Base-by-base conservation (phyloP, 1,140 invertebrate genomes). In the Microplitis demolitor region DNA sequence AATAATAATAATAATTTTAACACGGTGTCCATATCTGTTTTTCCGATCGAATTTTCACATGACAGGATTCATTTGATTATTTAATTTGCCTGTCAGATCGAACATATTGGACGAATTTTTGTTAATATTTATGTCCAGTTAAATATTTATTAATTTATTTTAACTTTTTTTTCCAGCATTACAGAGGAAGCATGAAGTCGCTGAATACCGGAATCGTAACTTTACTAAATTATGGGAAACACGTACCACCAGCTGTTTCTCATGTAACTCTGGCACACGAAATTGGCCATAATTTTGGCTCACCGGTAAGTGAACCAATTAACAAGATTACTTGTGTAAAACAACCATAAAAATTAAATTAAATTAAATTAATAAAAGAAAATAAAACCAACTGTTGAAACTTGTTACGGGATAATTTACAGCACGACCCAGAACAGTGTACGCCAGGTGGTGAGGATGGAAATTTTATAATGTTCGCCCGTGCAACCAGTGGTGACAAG, bases 261-360 rank as follows among this genome's bases (percentile, higher is more conserved):
- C 97, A 99, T 86, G 96, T 99, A 61, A 99, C 98, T 8, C 90
- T 99, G 72, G 98, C 98, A 14, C 98, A 99, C 87, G 98, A 99
- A 90, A 98, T 99, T 80, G 98, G 98, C 50, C 98, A 99, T 86
- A 99, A 99, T 88, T 99, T 99, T 85, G 98, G 98, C 71, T 98
- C 97, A 24, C 96, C 96, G 79, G 95, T 97, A 88, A 90, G 89
- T 45, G 45, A 66, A 66, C 16, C n/a, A 66, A 66, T 35, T 66
- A 66, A 51, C 16, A 51, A 66, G 14, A 24, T n/a, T 34, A 50
- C 37, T 64, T 37, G 33, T 54, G 51, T 67, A 39, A 54, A 54
- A 53, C 31, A 37, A 62, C 33, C 4, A 70, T 70, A 14, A 33
- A 61, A 39, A 62, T 14, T 53, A 24, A 69, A 61, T 14, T 53